These are phyloP conservation scores for Heterotilapia buettikoferi DNA, from an alignment of 2,113 vertebrate genomes.

Conservation along the genomic window DNA sequence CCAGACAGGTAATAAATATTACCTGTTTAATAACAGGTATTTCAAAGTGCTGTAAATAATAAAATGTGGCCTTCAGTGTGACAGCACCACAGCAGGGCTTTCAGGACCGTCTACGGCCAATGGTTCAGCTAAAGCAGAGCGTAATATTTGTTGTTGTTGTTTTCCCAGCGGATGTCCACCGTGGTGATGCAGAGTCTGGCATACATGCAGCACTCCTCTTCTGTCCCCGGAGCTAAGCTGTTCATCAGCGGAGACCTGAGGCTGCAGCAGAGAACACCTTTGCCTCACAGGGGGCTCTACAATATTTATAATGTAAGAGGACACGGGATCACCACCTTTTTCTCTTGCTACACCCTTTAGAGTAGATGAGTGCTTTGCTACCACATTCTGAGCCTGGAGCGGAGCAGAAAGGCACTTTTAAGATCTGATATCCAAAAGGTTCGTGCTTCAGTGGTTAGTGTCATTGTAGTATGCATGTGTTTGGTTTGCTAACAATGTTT, in stretches of 20 bases:
- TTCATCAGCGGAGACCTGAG: constrained; percentile 84
- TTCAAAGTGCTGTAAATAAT: not conserved
- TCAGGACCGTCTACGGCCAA: rapidly evolving
- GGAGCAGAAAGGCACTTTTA: not conserved
- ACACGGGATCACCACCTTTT: not conserved
- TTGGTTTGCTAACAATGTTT: not conserved
- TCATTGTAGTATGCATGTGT: not conserved
- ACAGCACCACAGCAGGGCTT: rapidly evolving
- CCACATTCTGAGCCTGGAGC: not conserved
- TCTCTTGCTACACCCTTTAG: not conserved
- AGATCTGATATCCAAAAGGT: not conserved
- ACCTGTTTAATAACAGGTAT: not conserved
- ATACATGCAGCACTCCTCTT: constrained; percentile 81
- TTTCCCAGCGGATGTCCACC: constrained; percentile 84
- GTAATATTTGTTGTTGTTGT: not conserved
- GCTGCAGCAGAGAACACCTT: constrained; percentile 82
- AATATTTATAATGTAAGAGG: constrained; percentile 84
- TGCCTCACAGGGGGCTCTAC: constrained; percentile 79
- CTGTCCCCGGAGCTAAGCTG: constrained; percentile 82
- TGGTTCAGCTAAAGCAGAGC: not conserved
- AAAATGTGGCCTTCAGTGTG: not conserved
- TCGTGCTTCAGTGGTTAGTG: not conserved
- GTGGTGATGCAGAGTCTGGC: constrained; percentile 93
- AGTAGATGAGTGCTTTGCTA: not conserved
- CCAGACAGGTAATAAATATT: not conserved